Conservation (phyloP, 2,797 vertebrate genomes). For the Adelosebastes latens region DNA sequence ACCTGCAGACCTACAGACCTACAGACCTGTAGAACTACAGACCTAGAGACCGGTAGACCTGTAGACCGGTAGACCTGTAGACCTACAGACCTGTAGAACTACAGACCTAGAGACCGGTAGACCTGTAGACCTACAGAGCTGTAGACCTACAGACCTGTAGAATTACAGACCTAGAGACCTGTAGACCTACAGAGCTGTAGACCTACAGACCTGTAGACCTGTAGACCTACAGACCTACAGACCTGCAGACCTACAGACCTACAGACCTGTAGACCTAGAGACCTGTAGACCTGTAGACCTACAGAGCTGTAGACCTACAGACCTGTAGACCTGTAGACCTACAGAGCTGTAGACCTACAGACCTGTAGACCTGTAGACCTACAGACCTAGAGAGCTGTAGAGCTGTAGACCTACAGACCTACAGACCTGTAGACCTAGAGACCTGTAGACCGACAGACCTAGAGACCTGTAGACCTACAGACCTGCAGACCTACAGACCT, state of each 20-base stretch:
- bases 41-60: no score
- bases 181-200: not conserved
- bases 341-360: no score
- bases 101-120: fast-evolving
- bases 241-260: not conserved
- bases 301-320: no score
- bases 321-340: no score
- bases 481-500: not conserved
- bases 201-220: not conserved
- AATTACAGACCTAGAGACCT: not conserved
- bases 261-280: not conserved
- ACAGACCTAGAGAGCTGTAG: no score
- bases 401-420: no score
- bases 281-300: not conserved
- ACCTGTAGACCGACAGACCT: not conserved
- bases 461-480: not conserved
- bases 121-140: not conserved
- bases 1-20: not conserved
- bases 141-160: not conserved
- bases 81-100: not conserved
- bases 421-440: not conserved
- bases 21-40: not conserved
- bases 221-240: not conserved
- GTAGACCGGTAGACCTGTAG: not conserved
- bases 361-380: no score